Evolutionary conservation across 1,140 invertebrate species (phyloP), one percentile per base, ranked within the genome.

Genomic region (Whitmania pigra): DNA sequence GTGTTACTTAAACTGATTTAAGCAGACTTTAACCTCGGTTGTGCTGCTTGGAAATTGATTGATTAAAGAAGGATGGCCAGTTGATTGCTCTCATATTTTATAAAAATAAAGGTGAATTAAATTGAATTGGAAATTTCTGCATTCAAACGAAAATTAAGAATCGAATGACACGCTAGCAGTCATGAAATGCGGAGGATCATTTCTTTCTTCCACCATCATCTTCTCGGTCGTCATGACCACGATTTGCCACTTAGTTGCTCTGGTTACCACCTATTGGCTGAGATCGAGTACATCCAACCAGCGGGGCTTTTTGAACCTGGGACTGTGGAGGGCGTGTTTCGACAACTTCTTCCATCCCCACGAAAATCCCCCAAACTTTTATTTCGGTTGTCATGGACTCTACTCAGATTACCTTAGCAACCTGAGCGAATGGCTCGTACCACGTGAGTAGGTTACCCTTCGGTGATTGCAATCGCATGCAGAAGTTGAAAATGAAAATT

Each of bases 381-480:
- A 74, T 49, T 54, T 36, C 53, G 73, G 71, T 20, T 74, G 73
- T 43, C 57, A 74, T 57, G 70, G 49, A 11, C 60, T 74, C 9
- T 67, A 53, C n/a, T 74, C 73, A 4, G 71, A 74, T 29, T 67
- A 71, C 29, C 71, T 71, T n/a, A 31, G 40, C 5, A 72, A 11
- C 22, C 67, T 74, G 18, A 66, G 70, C 40, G 70, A 67, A n/a
- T 74, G 73, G 73, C 73, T 74, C 22, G 60, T 74, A 57, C 73
- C 73, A 53, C 29, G 73, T 73, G 40, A 53, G 72, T 69, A 69
- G 25, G 2, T 9, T n/a, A 11, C 18, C 67, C 40, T 11, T 36
- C 31, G 13, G 0, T 15, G 29, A 20, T 6, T 5, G 2, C 1
- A 13, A 63, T 13, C 20, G 1, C 60, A 25, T 11, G 3, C 1